A percentile compares a stretch with the other conserved stretches of the same genome.
Evolutionary conservation across 1,140 invertebrate genomes (phyloP).

Genomic region (Heliconius congener): DNA sequence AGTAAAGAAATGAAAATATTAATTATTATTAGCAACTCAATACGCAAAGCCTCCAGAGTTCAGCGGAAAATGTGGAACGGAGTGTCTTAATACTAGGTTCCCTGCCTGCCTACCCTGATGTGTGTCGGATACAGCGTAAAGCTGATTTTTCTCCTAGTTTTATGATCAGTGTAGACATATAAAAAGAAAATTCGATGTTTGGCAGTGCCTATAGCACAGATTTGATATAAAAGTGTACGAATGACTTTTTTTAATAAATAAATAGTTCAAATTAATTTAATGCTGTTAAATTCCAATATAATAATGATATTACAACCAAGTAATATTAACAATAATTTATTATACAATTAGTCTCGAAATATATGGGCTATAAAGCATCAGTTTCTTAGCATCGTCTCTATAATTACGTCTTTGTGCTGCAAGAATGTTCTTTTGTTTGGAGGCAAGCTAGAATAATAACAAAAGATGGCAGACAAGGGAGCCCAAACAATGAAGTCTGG

Average conservation of each 20-base stretch:
- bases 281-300: neutral
- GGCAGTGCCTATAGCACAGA: neutral
- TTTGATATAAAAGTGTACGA: neutral
- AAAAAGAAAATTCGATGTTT: too few relatives aligned
- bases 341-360: slow-evolving; percentile 23
- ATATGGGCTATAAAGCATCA: slow-evolving; percentile 25
- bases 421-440: slow-evolving; percentile 70
- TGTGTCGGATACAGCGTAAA: too few relatives aligned
- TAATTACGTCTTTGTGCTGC: slow-evolving; percentile 76
- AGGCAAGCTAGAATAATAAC: slow-evolving; percentile 68
- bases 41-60: too few relatives aligned
- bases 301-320: too few relatives aligned
- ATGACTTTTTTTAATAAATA: neutral
- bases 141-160: too few relatives aligned
- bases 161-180: too few relatives aligned
- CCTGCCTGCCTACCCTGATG: too few relatives aligned
- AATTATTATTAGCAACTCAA: too few relatives aligned
- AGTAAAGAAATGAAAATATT: too few relatives aligned
- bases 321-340: slow-evolving; percentile 20
- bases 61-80: too few relatives aligned
- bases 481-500: slow-evolving; percentile 73
- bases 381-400: slow-evolving; percentile 54
- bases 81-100: too few relatives aligned
- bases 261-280: neutral
- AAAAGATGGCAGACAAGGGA: slow-evolving; percentile 68